Evolutionary conservation across 2,113 vertebrate species (phyloP).

Genomic region (Lepus timidus): DNA sequence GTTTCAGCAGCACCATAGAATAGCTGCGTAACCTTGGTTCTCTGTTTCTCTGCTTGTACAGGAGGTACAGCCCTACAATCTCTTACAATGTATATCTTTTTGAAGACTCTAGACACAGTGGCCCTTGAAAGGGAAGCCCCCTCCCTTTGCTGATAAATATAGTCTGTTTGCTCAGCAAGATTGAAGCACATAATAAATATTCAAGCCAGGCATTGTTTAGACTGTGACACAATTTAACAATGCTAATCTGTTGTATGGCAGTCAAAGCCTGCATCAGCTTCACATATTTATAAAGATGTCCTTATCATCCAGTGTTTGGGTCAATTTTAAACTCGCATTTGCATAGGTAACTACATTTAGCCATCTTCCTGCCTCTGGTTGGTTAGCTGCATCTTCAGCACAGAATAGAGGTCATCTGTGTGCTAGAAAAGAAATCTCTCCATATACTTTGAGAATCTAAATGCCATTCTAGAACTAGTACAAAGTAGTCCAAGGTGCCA

Average conservation of each 20-base stretch:
- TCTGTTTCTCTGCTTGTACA: background rate
- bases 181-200: conserved; percentile 78
- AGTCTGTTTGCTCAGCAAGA: conserved; percentile 77
- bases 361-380: background rate
- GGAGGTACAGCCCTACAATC: background rate
- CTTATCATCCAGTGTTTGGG: conserved; percentile 50
- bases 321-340: conserved; percentile 55
- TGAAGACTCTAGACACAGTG: background rate
- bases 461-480: background rate
- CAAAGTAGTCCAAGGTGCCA: background rate
- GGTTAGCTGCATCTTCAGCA: background rate
- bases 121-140: conserved; percentile 10
- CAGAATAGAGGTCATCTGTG: conserved; percentile 45
- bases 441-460: background rate
- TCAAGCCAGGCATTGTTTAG: conserved; percentile 65
- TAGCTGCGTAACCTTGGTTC: background rate
- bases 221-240: conserved; percentile 69
- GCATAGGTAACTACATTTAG: conserved; percentile 39
- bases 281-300: conserved; percentile 69
- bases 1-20: background rate
- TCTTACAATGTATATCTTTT: background rate
- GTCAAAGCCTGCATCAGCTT: conserved; percentile 55
- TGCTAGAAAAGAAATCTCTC: conserved; percentile 26
- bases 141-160: conserved; percentile 69
- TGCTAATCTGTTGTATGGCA: conserved; percentile 61